A percentile compares a stretch with the other conserved stretches of the same genome.
These are phyloP conservation scores for Cantharis rustica DNA, from an alignment of 2,888 invertebrate genomes.

Conservation along the genomic window DNA sequence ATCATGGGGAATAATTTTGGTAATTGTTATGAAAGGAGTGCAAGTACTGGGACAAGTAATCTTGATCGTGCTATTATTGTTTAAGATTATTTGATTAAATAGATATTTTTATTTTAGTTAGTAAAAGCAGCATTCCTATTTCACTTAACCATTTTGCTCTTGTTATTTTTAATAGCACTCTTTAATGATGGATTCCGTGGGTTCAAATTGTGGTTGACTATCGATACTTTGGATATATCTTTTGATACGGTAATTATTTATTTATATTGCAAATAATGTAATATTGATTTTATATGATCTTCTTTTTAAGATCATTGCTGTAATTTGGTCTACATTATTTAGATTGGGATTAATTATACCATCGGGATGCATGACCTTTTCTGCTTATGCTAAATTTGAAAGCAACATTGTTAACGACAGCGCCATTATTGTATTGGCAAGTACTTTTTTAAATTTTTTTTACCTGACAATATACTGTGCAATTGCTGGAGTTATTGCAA, in stretches of 20 bases:
- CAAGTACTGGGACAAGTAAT: constrained; percentile 31
- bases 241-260: background rate
- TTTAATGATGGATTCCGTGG: background rate
- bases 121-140: background rate
- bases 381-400: constrained; percentile 33
- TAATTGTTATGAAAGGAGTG: constrained; percentile 28
- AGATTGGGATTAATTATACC: constrained; percentile 35
- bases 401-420: constrained; percentile 7
- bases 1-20: constrained; percentile 31
- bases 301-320: background rate
- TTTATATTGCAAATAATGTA: too few relatives aligned
- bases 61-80: background rate
- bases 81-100: background rate
- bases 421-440: background rate
- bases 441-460: background rate
- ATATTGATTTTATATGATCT: too few relatives aligned
- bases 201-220: background rate
- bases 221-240: background rate
- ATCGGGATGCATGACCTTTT: constrained; percentile 38
- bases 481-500: constrained; percentile 29
- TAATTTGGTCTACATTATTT: background rate
- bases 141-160: background rate
- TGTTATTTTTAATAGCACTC: background rate
- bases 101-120: background rate
- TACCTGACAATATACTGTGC: constrained; percentile 24